Evolutionary conservation across 2,797 vertebrate species (phyloP).

Genomic region (Zalophus californianus): DNA sequence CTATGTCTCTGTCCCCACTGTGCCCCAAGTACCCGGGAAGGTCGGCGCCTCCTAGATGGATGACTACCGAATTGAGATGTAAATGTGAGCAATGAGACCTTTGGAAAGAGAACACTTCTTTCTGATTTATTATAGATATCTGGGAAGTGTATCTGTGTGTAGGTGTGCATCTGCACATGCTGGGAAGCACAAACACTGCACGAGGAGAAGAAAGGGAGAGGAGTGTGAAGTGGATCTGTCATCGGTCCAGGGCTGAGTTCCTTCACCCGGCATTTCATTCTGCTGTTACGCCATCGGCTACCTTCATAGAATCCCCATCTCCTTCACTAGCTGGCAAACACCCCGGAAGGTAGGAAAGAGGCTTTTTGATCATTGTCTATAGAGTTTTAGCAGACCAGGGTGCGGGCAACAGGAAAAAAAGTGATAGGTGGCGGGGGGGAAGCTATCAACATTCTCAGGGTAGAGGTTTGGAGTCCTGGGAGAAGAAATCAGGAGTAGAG

Average conservation of each 20-base stretch:
- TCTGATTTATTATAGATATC: background rate
- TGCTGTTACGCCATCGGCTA: background rate
- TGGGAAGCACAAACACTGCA: background rate
- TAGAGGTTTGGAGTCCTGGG: background rate
- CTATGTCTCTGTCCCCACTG: background rate
- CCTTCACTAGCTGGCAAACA: background rate
- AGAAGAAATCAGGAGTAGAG: background rate
- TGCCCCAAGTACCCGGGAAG: background rate
- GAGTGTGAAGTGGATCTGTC: background rate
- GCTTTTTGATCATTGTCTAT: background rate
- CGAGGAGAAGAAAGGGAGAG: background rate
- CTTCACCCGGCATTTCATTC: background rate
- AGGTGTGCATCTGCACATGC: too few species aligned
- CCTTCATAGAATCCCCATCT: background rate
- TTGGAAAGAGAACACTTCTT: background rate
- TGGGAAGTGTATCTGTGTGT: background rate
- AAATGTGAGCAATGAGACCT: background rate
- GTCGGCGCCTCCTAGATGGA: background rate
- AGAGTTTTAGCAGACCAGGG: background rate
- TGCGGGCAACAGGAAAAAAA: background rate
- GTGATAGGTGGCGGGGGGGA: fast-evolving
- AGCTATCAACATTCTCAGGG: background rate
- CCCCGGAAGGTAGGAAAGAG: background rate
- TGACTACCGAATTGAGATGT: background rate
- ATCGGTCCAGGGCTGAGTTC: background rate